phyloP scores from a whole-genome alignment of 2,888 invertebrate species.

The Ochropacha duplaris region DNA sequence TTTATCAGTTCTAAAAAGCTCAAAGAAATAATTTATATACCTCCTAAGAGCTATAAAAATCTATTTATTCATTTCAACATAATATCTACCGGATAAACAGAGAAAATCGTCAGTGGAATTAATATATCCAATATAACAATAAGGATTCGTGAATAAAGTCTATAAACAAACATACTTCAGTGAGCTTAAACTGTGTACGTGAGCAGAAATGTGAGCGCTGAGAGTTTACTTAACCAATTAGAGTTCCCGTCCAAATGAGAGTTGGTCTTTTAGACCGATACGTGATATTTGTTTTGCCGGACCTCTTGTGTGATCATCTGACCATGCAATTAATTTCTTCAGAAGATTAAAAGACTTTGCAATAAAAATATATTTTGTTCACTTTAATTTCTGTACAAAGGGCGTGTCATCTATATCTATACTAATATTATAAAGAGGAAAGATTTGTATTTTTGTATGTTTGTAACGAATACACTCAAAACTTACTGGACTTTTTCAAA shows the following conservation, averaged over 20 bases:
- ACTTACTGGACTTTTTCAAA: too few relatives aligned
- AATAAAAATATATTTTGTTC: neutral
- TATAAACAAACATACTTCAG: conserved; percentile 26
- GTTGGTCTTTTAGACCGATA: conserved; percentile 22
- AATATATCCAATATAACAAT: conserved; percentile 16
- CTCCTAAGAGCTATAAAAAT: neutral
- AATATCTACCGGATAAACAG: neutral
- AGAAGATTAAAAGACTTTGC: conserved; percentile 1
- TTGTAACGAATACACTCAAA: too few relatives aligned
- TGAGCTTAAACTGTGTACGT: conserved; percentile 30
- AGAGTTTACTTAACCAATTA: conserved; percentile 40
- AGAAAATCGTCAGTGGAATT: neutral
- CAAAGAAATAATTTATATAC: too few relatives aligned
- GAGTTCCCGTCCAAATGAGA: conserved; percentile 23
- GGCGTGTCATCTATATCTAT: neutral
- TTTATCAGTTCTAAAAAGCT: too few relatives aligned
- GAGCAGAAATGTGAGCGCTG: conserved; percentile 22
- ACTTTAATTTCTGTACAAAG: neutral
- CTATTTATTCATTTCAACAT: neutral
- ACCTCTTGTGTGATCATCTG: conserved; percentile 9
- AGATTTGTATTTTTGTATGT: too few relatives aligned
- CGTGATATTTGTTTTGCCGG: conserved; percentile 22
- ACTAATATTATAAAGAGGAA: too few relatives aligned
- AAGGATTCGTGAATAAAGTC: conserved; percentile 17
- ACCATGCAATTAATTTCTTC: conserved; percentile 8